phyloP scores from a whole-genome alignment of 1,140 invertebrate genomes.

The Cydia amplana region DNA sequence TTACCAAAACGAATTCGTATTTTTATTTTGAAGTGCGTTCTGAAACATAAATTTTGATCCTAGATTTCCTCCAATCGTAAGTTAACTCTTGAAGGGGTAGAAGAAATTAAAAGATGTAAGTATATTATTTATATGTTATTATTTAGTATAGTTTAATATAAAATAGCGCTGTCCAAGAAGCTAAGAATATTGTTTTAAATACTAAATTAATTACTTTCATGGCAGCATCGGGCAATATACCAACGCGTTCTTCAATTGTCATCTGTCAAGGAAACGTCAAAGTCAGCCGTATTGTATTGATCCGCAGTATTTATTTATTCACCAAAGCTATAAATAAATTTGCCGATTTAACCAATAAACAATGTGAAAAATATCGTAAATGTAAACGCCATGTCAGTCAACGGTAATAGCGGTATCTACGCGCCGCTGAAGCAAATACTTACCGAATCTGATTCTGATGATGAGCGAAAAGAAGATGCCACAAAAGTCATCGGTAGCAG shows the following conservation, averaged over 20 bases:
- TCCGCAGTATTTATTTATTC: constrained; percentile 15
- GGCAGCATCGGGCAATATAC: not conserved
- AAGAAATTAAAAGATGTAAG: no score
- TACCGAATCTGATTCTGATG: constrained; percentile 87
- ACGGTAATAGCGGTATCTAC: constrained; percentile 82
- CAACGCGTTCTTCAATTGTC: not conserved
- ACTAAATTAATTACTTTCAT: no score
- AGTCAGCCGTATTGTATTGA: constrained; percentile 3
- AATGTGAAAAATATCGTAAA: constrained; percentile 14
- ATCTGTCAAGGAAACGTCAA: not conserved
- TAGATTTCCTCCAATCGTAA: no score
- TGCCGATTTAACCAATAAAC: constrained; percentile 17
- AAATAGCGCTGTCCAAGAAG: no score
- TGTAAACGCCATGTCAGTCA: constrained; percentile 63
- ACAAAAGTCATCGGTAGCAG: constrained; percentile 64
- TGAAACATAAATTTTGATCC: no score
- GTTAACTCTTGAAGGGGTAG: no score
- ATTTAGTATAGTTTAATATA: no score
- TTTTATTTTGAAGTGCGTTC: no score
- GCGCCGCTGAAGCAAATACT: constrained; percentile 86
- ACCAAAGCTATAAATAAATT: not conserved
- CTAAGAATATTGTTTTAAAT: no score
- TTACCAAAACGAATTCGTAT: no score
- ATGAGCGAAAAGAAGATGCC: constrained; percentile 78
- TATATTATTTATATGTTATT: no score